A percentile compares a stretch with the other conserved stretches of the same genome.
These are phyloP conservation scores for Fistularia commersonii DNA, from an alignment of 2,797 vertebrate species.

Conservation along the genomic window DNA sequence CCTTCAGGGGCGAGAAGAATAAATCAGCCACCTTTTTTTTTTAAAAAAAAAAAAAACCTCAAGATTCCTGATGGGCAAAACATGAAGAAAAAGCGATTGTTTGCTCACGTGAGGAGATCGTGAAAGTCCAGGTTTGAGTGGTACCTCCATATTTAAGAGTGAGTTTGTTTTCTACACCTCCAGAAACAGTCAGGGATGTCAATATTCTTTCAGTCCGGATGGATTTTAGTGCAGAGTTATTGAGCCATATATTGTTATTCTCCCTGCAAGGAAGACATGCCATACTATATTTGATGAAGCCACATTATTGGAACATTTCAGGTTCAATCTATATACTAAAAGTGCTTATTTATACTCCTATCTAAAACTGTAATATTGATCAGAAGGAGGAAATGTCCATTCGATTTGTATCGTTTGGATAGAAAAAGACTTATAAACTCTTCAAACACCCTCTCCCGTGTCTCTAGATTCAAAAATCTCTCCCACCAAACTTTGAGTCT, in stretches of 20 bases:
- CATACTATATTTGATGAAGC: background rate
- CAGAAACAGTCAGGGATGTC: conserved; percentile 45
- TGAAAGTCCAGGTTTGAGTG: conserved; percentile 47
- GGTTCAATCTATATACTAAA: too few species aligned
- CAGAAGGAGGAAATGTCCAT: too few species aligned
- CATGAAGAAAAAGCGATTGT: accelerated
- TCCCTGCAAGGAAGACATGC: conserved; percentile 22
- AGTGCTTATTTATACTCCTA: too few species aligned
- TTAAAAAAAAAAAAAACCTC: too few species aligned
- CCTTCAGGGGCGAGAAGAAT: conserved; percentile 25
- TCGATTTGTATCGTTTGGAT: too few species aligned
- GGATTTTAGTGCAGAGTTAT: conserved; percentile 35
- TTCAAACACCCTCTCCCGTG: too few species aligned
- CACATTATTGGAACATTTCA: background rate
- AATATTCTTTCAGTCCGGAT: conserved; percentile 39
- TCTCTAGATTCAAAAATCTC: too few species aligned
- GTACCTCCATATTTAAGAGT: conserved; percentile 30
- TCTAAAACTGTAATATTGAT: too few species aligned
- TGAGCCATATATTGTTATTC: conserved; percentile 53
- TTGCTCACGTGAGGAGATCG: conserved; percentile 46
- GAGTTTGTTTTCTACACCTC: conserved; percentile 48
- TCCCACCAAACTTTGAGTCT: too few species aligned
- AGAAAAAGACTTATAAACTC: too few species aligned
- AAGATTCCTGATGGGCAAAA: background rate
- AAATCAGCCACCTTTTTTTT: background rate